Evolutionary conservation across 1,140 invertebrate genomes (phyloP).

Genomic region (Pogonognathellus flavescens): DNA sequence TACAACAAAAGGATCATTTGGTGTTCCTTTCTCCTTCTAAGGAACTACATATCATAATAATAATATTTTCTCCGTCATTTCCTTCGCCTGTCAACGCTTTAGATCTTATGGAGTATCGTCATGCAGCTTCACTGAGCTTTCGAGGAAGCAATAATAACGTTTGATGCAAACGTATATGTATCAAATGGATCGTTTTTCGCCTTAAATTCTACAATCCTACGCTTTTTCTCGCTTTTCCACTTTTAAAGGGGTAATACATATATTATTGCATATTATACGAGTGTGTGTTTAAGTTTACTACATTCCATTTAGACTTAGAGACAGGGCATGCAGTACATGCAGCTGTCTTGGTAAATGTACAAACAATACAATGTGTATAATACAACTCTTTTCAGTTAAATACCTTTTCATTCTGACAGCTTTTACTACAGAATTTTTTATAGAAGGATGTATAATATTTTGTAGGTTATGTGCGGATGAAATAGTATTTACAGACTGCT

Average conservation of each 20-base stretch:
- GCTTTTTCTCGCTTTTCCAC: not conserved
- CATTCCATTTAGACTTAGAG: too few species aligned
- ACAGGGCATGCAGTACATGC: too few species aligned
- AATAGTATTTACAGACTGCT: too few species aligned
- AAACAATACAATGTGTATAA: too few species aligned
- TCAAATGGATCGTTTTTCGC: not conserved
- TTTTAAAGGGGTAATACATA: not conserved
- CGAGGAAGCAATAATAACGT: slow-evolving; percentile 1
- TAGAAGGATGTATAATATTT: too few species aligned
- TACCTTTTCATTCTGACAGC: too few species aligned
- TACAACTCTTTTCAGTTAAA: too few species aligned
- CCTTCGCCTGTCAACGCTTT: not conserved
- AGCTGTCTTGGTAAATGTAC: too few species aligned
- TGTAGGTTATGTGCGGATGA: too few species aligned
- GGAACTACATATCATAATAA: not conserved
- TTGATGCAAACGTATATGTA: not conserved
- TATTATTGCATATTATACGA: not conserved
- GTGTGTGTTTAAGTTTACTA: too few species aligned
- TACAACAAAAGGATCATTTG: not conserved
- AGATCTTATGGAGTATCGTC: slow-evolving; percentile 17
- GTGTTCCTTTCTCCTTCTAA: not conserved
- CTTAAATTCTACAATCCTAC: not conserved
- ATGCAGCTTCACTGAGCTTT: slow-evolving; percentile 24
- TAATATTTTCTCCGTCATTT: slow-evolving; percentile 42
- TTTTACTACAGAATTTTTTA: too few species aligned